Evolutionary conservation across 2,797 vertebrate species (phyloP).

Genomic region (Lycodopsis pacificus): DNA sequence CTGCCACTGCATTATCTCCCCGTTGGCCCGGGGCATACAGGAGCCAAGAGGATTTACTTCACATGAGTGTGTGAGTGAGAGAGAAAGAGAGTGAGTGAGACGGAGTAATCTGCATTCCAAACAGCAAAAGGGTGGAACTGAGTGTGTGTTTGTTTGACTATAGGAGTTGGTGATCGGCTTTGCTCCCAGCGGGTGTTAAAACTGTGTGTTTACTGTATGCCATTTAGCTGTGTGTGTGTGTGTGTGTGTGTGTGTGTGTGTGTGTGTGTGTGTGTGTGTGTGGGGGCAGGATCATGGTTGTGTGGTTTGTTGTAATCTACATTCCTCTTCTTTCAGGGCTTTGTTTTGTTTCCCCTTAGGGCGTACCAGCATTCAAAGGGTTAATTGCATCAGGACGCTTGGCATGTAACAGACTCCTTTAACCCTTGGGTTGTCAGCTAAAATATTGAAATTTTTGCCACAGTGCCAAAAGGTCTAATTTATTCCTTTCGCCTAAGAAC

Average conservation of each 20-base stretch:
- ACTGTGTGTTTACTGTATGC: constrained; percentile 77
- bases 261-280: constrained; percentile 40
- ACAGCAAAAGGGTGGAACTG: constrained; percentile 70
- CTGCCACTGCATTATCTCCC: constrained; percentile 83
- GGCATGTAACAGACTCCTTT: constrained; percentile 61
- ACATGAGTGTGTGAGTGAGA: constrained; percentile 13
- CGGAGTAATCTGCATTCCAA: constrained; percentile 72
- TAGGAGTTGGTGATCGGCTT: constrained; percentile 77
- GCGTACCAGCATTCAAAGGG: constrained; percentile 58
- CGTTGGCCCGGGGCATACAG: constrained; percentile 77
- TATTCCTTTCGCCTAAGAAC: constrained; percentile 10
- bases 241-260: constrained; percentile 27
- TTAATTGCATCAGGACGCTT: constrained; percentile 71
- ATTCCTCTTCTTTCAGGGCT: constrained; percentile 66
- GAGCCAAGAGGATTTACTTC: constrained; percentile 83
- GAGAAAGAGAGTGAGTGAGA: constrained; percentile 8
- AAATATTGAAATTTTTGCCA: constrained; percentile 15
- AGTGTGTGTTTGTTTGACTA: constrained; percentile 64
- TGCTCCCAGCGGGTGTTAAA: constrained; percentile 78
- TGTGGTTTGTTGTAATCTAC: constrained; percentile 71
- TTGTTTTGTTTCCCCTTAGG: constrained; percentile 74
- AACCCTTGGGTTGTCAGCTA: constrained; percentile 36
- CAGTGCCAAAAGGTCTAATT: constrained; percentile 27
- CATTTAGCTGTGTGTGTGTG: constrained; percentile 66
- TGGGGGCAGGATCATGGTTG: constrained; percentile 54